Conservation (phyloP, 2,113 vertebrate genomes). For the Psettodes erumei region DNA sequence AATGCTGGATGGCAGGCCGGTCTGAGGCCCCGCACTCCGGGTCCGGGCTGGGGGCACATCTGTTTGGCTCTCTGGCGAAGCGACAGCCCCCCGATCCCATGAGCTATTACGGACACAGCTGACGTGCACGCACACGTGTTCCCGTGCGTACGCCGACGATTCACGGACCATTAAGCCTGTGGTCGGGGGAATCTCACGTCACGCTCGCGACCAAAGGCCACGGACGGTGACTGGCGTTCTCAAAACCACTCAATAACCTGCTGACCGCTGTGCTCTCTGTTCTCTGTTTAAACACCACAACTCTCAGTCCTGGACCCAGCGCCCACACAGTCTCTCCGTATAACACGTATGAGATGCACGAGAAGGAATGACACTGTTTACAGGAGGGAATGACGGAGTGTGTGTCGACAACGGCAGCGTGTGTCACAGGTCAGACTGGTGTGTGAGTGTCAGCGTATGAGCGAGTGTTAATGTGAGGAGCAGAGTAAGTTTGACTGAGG, state of each 20-base stretch:
- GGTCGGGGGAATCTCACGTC: conserved; percentile 40
- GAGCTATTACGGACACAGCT: conserved; percentile 46
- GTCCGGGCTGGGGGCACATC: conserved; percentile 58
- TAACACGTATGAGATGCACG: too few species aligned
- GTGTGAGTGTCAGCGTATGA: too few species aligned
- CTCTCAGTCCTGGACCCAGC: conserved; percentile 3
- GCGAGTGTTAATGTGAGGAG: too few species aligned
- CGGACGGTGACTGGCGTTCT: conserved; percentile 31
- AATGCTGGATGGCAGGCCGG: conserved; percentile 62
- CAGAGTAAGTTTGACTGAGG: too few species aligned
- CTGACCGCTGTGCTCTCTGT: not conserved
- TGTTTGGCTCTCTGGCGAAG: conserved; percentile 65
- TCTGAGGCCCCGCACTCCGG: conserved; percentile 45
- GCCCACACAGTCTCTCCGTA: not conserved
- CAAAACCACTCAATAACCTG: conserved; percentile 30
- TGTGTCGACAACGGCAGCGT: not conserved
- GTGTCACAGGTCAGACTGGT: not conserved
- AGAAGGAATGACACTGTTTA: too few species aligned
- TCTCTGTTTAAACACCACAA: conserved; percentile 3
- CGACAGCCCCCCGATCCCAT: conserved; percentile 39
- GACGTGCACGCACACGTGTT: conserved; percentile 22
- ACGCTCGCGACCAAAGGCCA: conserved; percentile 34
- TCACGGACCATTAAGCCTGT: conserved; percentile 48
- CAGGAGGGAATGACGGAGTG: too few species aligned
- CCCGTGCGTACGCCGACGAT: conserved; percentile 30